Conservation (phyloP, 2,113 vertebrate genomes). For the human (Homo sapiens) region GRCh38 chr6:143098501-143099000, state of each 20-base stretch:
- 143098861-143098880: not conserved
- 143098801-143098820: constrained; percentile 4
- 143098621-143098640: not conserved
- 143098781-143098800: not conserved
- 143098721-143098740: not conserved
- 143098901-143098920: not conserved
- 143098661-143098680: not conserved
- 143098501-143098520: not conserved
- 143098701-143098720: not conserved
- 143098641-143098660: not conserved
- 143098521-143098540: not conserved
- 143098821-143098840: not conserved
- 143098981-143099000: not conserved
- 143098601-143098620: not conserved
- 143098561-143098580: not conserved
- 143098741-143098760: not conserved
- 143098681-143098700: not conserved
- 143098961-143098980: not conserved
- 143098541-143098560: not conserved
- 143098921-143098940: not conserved
- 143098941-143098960: not conserved
- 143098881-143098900: not conserved
- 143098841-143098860: constrained; percentile 1
- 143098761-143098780: not conserved
- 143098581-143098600: not conserved